Evolutionary conservation across 2,888 invertebrate species (phyloP).

Genomic region (Cylloceria caligata): DNA sequence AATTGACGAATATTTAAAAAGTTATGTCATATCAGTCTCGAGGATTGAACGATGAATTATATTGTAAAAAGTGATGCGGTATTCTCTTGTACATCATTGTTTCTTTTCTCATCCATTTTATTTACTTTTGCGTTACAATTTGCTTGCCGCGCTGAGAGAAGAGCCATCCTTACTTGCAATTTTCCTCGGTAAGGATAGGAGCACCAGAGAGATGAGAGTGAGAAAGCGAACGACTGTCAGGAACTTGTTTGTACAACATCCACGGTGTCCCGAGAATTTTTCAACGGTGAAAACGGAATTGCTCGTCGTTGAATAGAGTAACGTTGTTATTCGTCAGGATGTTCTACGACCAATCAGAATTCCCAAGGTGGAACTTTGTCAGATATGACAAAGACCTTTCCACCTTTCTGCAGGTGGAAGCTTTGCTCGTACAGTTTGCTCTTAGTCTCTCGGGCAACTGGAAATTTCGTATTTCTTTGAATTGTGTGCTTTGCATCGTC

Average conservation of each 20-base stretch:
- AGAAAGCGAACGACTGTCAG: not conserved
- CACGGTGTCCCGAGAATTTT: conserved; percentile 24
- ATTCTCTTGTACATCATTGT: not conserved
- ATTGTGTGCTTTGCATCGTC: conserved; percentile 7
- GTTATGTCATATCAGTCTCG: not conserved
- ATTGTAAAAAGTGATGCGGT: not conserved
- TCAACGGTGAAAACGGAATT: conserved; percentile 20
- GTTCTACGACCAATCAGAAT: conserved; percentile 8
- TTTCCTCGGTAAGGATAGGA: conserved; percentile 5
- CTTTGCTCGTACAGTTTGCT: conserved; percentile 8
- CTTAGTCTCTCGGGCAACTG: conserved; percentile 5
- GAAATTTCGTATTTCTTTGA: conserved; percentile 33
- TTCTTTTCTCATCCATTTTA: conserved; percentile 1
- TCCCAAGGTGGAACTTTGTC: conserved; percentile 20
- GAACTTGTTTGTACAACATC: conserved; percentile 32
- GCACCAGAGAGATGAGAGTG: not conserved
- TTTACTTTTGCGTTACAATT: conserved; percentile 17
- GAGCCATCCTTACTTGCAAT: conserved; percentile 34
- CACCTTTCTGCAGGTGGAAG: conserved; percentile 12
- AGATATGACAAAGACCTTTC: conserved; percentile 8
- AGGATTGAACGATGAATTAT: not conserved
- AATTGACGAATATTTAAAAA: not conserved
- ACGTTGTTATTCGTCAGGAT: conserved; percentile 35
- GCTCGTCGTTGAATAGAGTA: conserved; percentile 14
- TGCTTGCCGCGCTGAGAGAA: conserved; percentile 39